Evolutionary conservation across 2,113 vertebrate genomes (phyloP).

Genomic region (Trachemys scripta): DNA sequence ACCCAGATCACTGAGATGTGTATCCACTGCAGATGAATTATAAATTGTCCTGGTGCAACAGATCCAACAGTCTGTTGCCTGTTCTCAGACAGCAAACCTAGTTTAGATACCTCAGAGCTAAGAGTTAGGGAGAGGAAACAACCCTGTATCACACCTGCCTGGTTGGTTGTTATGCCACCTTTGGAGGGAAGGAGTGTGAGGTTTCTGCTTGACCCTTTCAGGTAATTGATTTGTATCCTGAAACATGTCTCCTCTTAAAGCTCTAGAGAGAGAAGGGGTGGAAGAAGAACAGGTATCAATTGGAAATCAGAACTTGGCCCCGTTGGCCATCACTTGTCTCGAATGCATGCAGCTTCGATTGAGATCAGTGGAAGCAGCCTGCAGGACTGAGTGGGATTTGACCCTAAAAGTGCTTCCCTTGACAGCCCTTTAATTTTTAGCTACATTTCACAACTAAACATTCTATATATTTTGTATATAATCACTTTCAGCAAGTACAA

Average conservation of each 20-base stretch:
- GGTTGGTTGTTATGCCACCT: rapidly evolving
- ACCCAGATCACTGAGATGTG: rapidly evolving
- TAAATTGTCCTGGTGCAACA: neutral
- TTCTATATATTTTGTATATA: neutral
- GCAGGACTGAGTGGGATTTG: rapidly evolving
- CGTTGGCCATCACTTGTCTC: neutral
- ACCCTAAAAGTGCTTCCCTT: rapidly evolving
- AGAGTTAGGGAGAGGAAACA: rapidly evolving
- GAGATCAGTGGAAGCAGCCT: neutral
- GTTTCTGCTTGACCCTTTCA: rapidly evolving
- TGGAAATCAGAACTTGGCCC: neutral
- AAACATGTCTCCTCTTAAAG: rapidly evolving
- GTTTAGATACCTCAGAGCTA: rapidly evolving
- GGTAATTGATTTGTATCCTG: rapidly evolving
- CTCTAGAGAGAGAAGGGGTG: rapidly evolving
- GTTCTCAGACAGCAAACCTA: neutral
- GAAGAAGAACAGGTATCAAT: rapidly evolving
- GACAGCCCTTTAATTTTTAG: rapidly evolving
- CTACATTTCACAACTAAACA: neutral
- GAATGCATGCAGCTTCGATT: neutral
- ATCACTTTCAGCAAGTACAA: rapidly evolving
- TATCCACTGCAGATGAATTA: neutral
- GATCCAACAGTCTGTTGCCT: rapidly evolving
- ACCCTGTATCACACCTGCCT: rapidly evolving
- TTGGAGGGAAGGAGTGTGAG: neutral